phyloP scores from a whole-genome alignment of 2,113 vertebrate genomes.

The Falco punctatus region DNA sequence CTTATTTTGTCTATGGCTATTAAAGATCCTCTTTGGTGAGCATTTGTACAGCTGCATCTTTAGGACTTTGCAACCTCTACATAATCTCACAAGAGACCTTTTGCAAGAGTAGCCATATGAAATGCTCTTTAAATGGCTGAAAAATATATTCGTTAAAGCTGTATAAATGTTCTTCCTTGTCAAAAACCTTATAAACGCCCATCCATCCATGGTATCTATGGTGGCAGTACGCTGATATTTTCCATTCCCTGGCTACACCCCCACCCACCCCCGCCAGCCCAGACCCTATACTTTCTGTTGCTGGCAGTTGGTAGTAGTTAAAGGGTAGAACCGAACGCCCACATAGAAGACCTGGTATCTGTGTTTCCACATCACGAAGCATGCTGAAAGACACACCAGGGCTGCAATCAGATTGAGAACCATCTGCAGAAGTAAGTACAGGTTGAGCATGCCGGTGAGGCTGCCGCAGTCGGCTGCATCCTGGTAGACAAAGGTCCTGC shows the following conservation, averaged over 20 bases:
- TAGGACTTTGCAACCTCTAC: not conserved
- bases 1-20: not conserved
- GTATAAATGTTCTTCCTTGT: not conserved
- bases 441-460: conserved; percentile 78
- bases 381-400: conserved; percentile 82
- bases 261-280: not conserved
- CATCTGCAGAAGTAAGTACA: conserved; percentile 91
- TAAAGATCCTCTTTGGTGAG: not conserved
- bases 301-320: conserved; percentile 47
- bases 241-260: not conserved
- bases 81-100: not conserved
- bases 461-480: conserved; percentile 79
- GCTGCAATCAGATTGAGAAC: conserved; percentile 85
- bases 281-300: conserved; percentile 81
- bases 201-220: fast-evolving
- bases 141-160: conserved; percentile 20
- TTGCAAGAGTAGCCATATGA: not conserved
- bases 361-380: conserved; percentile 96
- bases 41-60: not conserved
- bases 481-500: conserved; percentile 85
- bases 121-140: not conserved
- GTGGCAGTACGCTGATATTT: not conserved
- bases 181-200: not conserved
- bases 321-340: conserved; percentile 78
- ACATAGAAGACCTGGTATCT: conserved; percentile 95